Conservation (phyloP, 2,888 invertebrate species). For the Philhelius pedissequus region DNA sequence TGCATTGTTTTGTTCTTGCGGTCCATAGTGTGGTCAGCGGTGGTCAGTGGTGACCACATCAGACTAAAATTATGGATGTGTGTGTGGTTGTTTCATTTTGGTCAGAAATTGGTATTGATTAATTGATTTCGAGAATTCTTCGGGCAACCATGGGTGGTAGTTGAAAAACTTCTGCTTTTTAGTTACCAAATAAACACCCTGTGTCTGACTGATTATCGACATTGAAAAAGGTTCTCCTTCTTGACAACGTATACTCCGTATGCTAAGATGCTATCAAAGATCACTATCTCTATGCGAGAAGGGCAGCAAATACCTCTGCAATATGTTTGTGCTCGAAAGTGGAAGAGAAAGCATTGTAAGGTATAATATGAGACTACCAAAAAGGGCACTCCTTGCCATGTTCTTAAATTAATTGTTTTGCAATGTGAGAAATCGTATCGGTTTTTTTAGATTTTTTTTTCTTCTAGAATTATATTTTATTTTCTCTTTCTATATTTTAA, state of each 20-base stretch:
- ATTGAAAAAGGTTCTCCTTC: background rate
- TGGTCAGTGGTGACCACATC: conserved; percentile 30
- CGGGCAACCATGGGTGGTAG: conserved; percentile 59
- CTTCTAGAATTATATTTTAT: background rate
- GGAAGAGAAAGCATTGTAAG: conserved; percentile 42
- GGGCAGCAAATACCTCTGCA: background rate
- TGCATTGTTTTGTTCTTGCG: conserved; percentile 61
- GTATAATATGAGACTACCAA: background rate
- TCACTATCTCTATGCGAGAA: conserved; percentile 26
- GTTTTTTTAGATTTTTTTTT: background rate
- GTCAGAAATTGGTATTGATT: conserved; percentile 56
- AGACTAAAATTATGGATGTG: background rate
- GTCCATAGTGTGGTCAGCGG: conserved; percentile 30
- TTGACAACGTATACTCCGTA: background rate
- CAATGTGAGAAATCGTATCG: conserved; percentile 18
- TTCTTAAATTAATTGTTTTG: conserved; percentile 41
- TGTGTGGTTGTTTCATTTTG: conserved; percentile 8
- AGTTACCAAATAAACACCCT: conserved; percentile 66
- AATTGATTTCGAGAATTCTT: conserved; percentile 49
- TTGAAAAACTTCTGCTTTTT: conserved; percentile 31
- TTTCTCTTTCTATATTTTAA: background rate
- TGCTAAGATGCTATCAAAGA: conserved; percentile 15
- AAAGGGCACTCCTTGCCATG: background rate
- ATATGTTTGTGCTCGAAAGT: conserved; percentile 13
- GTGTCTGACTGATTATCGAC: conserved; percentile 47